These are phyloP conservation scores for Lanius collurio DNA, from an alignment of 2,113 vertebrate species.

Conservation along the genomic window DNA sequence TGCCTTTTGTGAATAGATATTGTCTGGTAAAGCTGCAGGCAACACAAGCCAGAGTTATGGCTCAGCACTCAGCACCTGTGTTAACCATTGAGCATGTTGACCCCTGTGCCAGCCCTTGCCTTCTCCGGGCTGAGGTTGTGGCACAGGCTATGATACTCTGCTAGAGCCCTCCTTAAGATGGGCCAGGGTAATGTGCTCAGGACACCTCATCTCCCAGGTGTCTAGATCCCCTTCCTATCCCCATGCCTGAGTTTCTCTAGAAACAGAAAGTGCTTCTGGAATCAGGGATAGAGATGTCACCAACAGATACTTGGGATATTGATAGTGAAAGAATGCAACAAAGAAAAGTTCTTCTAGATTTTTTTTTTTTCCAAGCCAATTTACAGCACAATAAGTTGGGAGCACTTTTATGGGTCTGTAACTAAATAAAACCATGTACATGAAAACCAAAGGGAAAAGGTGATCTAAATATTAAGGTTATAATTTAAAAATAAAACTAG, in stretches of 20 bases:
- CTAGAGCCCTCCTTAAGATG: not conserved
- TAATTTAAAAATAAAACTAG: not conserved
- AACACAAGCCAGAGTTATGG: not conserved
- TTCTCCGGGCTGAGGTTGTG: not conserved
- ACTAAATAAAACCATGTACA: not conserved
- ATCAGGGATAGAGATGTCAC: not conserved
- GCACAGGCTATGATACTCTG: not conserved
- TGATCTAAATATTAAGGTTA: not conserved
- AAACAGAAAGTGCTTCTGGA: not conserved
- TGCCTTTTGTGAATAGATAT: not conserved
- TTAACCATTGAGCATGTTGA: not conserved
- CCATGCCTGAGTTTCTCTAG: not conserved
- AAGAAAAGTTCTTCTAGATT: not conserved
- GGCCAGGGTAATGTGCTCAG: not conserved
- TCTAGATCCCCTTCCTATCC: not conserved
- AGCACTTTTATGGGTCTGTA: not conserved
- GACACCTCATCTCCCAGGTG: not conserved
- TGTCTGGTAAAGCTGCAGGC: not conserved
- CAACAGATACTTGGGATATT: not conserved
- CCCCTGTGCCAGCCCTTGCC: not conserved
- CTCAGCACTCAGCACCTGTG: not conserved
- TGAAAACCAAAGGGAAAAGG: not conserved
- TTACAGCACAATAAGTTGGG: not conserved
- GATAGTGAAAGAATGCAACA: not conserved
- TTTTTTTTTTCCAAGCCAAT: not conserved